A percentile compares a stretch with the other conserved stretches of the same genome.
Evolutionary conservation across 2,797 vertebrate species (phyloP).

Genomic region (Crypturellus tataupa): DNA sequence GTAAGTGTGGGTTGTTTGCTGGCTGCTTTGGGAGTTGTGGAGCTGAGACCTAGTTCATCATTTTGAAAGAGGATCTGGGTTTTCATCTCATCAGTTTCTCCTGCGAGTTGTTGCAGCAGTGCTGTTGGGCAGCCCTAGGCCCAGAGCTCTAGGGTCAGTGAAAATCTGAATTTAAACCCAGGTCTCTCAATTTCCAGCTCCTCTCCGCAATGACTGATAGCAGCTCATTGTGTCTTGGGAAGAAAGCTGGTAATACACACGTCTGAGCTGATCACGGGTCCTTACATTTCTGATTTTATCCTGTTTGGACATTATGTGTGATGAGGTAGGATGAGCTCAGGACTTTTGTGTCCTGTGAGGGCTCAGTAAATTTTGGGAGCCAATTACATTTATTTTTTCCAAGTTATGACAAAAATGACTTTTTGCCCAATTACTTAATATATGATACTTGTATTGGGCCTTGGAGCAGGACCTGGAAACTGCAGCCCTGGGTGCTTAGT

Average conservation of each 20-base stretch:
- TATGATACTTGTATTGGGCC: not conserved
- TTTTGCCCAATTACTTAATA: not conserved
- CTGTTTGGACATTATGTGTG: not conserved
- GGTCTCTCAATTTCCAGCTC: not conserved
- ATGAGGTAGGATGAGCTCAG: not conserved
- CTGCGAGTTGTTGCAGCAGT: not conserved
- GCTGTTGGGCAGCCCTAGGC: not conserved
- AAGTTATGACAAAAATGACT: not conserved
- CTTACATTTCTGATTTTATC: not conserved
- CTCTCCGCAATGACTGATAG: too few relatives aligned
- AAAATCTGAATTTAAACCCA: not conserved
- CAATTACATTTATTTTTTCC: not conserved
- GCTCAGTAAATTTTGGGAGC: not conserved
- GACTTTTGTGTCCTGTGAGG: not conserved
- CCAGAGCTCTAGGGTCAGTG: not conserved
- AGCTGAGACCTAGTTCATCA: not conserved
- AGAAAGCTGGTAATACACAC: too few relatives aligned
- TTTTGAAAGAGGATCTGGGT: not conserved
- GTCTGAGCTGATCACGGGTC: not conserved
- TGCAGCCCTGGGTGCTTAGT: not conserved
- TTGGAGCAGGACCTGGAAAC: not conserved
- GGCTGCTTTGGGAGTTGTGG: not conserved
- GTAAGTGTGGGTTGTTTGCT: accelerated
- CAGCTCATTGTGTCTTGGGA: not conserved
- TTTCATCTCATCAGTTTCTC: not conserved